phyloP scores from a whole-genome alignment of 1,140 invertebrate species.

The Laupala kohalensis region DNA sequence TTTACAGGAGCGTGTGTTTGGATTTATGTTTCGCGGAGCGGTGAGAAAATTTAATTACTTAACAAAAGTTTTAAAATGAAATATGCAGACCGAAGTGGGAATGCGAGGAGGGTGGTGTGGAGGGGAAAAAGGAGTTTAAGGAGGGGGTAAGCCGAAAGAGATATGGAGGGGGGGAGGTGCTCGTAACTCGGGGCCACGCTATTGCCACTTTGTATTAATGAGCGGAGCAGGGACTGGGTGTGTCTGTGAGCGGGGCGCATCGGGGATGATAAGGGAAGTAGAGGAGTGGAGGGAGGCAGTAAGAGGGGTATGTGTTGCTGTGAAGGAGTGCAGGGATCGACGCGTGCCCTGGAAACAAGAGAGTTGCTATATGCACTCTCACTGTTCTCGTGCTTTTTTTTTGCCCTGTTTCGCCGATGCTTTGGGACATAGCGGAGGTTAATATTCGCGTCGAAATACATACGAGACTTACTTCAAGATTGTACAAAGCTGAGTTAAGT shows the following conservation, averaged over 20 bases:
- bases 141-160: not conserved
- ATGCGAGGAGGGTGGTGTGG: not conserved
- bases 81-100: not conserved
- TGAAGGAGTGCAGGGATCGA: not conserved
- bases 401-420: too few relatives aligned
- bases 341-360: not conserved
- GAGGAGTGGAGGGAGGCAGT: too few relatives aligned
- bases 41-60: not conserved
- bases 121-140: not conserved
- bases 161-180: not conserved
- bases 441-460: too few relatives aligned
- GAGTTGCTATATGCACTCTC: not conserved
- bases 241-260: too few relatives aligned
- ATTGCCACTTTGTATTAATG: not conserved
- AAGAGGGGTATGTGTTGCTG: too few relatives aligned
- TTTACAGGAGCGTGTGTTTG: not conserved
- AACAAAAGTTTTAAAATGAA: not conserved
- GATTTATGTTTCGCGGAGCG: not conserved
- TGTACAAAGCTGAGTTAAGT: too few relatives aligned
- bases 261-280: too few relatives aligned
- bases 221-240: not conserved
- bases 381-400: too few relatives aligned
- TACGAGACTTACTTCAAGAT: too few relatives aligned
- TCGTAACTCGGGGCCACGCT: not conserved
- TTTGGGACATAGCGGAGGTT: too few relatives aligned